Evolutionary conservation across 2,888 invertebrate species (phyloP).

Genomic region (Scrobipalpa atriplicella): DNA sequence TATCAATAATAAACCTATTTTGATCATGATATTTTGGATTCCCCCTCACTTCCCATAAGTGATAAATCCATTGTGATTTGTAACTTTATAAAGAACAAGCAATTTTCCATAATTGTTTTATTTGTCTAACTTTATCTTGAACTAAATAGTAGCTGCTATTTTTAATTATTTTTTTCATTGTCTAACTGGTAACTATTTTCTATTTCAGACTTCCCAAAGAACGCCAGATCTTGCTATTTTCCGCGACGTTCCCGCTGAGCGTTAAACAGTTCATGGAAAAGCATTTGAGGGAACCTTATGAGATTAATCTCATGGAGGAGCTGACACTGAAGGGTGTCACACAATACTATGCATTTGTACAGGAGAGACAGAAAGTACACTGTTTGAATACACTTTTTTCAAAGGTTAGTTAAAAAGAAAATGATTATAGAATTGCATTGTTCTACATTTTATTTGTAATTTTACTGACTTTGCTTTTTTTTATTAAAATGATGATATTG

Average conservation of each 20-base stretch:
- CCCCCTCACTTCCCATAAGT: slow-evolving; percentile 24
- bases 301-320: slow-evolving; percentile 99
- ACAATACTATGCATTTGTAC: slow-evolving; percentile 99
- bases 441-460: neutral
- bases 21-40: slow-evolving; percentile 10
- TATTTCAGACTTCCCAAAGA: slow-evolving; percentile 91
- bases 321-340: slow-evolving; percentile 99
- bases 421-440: neutral
- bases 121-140: neutral
- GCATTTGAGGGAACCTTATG: slow-evolving; percentile 98
- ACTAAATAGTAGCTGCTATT: no score
- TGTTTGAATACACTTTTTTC: slow-evolving; percentile 99
- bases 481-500: slow-evolving; percentile 70
- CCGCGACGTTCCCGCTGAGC: slow-evolving; percentile 99
- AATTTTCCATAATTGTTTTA: neutral
- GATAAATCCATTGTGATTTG: slow-evolving; percentile 1
- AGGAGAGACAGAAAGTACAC: slow-evolving; percentile 99
- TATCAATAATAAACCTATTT: neutral
- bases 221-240: slow-evolving; percentile 98
- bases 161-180: neutral
- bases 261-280: slow-evolving; percentile 99
- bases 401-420: slow-evolving; percentile 84
- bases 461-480: neutral
- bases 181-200: neutral
- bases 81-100: neutral